Conservation (phyloP, 1,140 invertebrate species). For the Lanistes nyassanus region DNA sequence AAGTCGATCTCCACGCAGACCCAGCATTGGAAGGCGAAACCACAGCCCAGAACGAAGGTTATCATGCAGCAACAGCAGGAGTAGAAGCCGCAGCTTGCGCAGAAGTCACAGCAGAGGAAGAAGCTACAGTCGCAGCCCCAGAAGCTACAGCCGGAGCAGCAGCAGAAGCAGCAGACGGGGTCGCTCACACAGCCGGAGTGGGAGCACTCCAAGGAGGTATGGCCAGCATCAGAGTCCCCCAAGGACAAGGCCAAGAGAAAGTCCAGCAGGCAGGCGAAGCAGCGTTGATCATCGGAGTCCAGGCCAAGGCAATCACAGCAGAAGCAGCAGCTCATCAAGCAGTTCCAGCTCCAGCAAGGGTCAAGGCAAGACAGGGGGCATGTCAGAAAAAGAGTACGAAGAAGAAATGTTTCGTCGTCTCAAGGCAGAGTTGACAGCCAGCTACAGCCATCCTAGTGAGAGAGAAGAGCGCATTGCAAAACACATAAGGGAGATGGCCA, state of each 20-base stretch:
- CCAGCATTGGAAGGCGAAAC: conserved; percentile 14
- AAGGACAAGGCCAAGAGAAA: not conserved
- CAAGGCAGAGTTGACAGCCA: conserved; percentile 12
- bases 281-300: not conserved
- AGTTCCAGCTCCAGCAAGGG: not conserved
- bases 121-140: not conserved
- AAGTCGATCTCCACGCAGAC: conserved; percentile 10
- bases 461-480: conserved; percentile 19
- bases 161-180: not conserved
- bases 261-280: conserved; percentile 2
- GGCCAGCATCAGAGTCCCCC: too few relatives aligned
- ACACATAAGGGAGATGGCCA: conserved; percentile 24
- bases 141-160: not conserved
- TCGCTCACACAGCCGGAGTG: not conserved
- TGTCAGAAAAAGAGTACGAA: conserved; percentile 20
- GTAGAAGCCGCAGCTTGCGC: conserved; percentile 1
- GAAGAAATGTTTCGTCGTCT: conserved; percentile 22
- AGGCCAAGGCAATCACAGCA: not conserved
- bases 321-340: conserved; percentile 23
- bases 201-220: not conserved
- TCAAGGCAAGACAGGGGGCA: not conserved
- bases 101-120: conserved; percentile 5
- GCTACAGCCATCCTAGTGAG: conserved; percentile 12
- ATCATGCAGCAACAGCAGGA: not conserved
- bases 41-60: not conserved